A percentile compares a stretch with the other conserved stretches of the same genome.
These are phyloP conservation scores for Rotaria magnacalcarata DNA, from an alignment of 2,888 invertebrate species.

Conservation along the genomic window DNA sequence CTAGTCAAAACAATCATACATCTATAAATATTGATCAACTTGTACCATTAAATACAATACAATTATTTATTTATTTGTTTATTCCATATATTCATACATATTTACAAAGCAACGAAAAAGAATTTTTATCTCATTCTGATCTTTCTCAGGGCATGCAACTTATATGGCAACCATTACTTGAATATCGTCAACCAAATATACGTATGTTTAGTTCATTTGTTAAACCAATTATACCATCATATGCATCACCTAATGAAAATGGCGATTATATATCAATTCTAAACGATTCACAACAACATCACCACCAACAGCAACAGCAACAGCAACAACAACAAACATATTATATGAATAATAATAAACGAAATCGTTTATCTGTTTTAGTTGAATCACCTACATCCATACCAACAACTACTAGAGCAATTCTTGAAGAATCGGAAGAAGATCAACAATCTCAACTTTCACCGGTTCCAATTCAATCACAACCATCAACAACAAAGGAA, in stretches of 20 bases:
- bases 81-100: slow-evolving; percentile 70
- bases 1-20: not conserved
- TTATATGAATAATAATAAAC: slow-evolving; percentile 19
- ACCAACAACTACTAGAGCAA: not conserved
- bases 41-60: slow-evolving; percentile 59
- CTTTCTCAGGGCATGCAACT: slow-evolving; percentile 72
- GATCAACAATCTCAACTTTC: not conserved
- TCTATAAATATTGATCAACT: slow-evolving; percentile 47
- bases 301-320: not conserved
- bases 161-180: slow-evolving; percentile 92
- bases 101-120: slow-evolving; percentile 82
- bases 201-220: slow-evolving; percentile 88
- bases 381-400: slow-evolving; percentile 17
- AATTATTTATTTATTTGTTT: slow-evolving; percentile 93
- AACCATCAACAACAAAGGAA: not conserved
- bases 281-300: not conserved
- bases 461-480: not conserved
- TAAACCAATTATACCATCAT: slow-evolving; percentile 31
- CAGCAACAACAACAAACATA: not conserved
- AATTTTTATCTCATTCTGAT: slow-evolving; percentile 84
- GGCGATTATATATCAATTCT: not conserved
- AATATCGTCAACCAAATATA: slow-evolving; percentile 86
- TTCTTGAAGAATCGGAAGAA: not conserved
- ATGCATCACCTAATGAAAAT: slow-evolving; percentile 33
- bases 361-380: slow-evolving; percentile 17